Evolutionary conservation across 2,888 invertebrate species (phyloP), one percentile per base, ranked within the genome.

Genomic region (Callosobruchus maculatus): DNA sequence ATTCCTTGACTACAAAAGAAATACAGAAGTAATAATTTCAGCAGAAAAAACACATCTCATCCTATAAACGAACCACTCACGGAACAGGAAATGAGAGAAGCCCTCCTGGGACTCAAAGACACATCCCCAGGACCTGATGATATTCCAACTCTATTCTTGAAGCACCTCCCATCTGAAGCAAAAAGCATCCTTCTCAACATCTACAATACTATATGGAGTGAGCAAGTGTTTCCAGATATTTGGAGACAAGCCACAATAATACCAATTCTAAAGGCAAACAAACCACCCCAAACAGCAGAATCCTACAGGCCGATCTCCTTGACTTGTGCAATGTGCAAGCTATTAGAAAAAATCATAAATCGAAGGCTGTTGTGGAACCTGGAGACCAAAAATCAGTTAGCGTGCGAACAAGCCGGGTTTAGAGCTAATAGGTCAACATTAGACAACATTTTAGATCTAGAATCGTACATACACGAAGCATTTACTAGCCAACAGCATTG

Each of bases 271-370:
- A 74, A 74, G 72, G 20, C 72, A 21, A 71, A 74, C n/a, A 49
- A 70, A 67, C 22, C 67, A 21, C 22, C 67, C 20, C 2, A 20
- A 2, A 0, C 31, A 26, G 20, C 70, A 21, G 4, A 70, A 67
- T 72, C 68, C 26, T 72, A 72, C 22, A n/a, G 68, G 70, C 31
- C 70, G 3, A 70, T 70, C 9, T 21, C 70, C 20, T 26, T 70
- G 9, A 22, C 30, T 4, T 18, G 30, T 30, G 13, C 22, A 20
- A 7, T 3, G 26, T 26, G 70, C n/a, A 70, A 70, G n/a, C 9
- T 74, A 21, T 26, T 74, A 67, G 74, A 74, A 72, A 72, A 74
- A 74, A 72, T 74, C 7, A 72, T 74, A 13, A 72, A 70, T 26
- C 20, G 21, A 22, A 26, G 74, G 21, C 66, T 74, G 20, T 21